Evolutionary conservation across 2,797 vertebrate genomes (phyloP).

Genomic region (Euthynnus affinis): DNA sequence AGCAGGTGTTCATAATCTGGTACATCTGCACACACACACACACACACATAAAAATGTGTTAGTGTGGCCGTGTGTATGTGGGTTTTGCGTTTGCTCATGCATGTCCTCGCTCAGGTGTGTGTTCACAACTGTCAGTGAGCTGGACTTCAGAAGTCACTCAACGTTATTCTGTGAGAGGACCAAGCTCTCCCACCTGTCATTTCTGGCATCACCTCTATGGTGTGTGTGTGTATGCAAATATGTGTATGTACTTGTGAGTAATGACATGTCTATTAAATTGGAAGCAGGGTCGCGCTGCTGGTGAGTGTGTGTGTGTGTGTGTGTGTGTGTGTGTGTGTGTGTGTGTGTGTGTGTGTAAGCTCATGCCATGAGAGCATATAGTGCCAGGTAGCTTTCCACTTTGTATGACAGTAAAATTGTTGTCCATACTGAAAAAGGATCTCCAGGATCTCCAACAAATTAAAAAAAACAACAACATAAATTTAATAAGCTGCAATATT

Average conservation of each 20-base stretch:
- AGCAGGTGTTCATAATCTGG: not conserved
- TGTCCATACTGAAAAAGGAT: not conserved
- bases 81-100: not conserved
- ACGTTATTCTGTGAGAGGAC: constrained; percentile 17
- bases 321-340: not conserved
- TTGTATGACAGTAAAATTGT: constrained; percentile 9
- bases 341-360: not conserved
- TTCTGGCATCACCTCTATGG: constrained; percentile 30
- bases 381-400: not conserved
- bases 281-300: not conserved
- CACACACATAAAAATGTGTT: not conserved
- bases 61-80: not conserved
- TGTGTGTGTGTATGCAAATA: not conserved
- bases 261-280: constrained; percentile 16
- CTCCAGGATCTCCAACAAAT: too few species aligned
- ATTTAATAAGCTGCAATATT: too few species aligned
- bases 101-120: constrained; percentile 14
- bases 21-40: too few species aligned
- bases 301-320: too few species aligned
- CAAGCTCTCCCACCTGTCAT: constrained; percentile 28
- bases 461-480: too few species aligned
- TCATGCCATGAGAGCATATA: not conserved
- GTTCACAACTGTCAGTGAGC: constrained; percentile 15
- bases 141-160: constrained; percentile 22
- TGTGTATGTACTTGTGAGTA: not conserved